These are phyloP conservation scores for Aramus guarauna DNA, from an alignment of 2,113 vertebrate species.

Conservation along the genomic window DNA sequence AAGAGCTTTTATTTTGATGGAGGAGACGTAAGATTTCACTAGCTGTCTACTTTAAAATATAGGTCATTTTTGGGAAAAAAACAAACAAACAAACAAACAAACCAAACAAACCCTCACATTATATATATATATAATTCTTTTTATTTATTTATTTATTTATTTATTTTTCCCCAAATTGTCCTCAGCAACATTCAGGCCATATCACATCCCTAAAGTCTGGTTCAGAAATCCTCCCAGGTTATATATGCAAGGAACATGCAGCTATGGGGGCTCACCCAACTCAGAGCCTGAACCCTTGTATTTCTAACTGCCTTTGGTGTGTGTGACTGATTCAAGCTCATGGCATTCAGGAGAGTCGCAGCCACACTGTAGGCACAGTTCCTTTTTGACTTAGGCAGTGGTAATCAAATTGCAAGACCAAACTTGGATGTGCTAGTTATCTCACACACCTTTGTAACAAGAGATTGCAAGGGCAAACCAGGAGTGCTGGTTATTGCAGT, in stretches of 20 bases:
- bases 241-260: background rate
- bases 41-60: background rate
- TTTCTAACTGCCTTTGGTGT: background rate
- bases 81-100: no score
- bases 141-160: no score
- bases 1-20: background rate
- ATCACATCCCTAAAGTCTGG: background rate
- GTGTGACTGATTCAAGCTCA: background rate
- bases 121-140: background rate
- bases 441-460: accelerated
- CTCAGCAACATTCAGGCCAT: background rate
- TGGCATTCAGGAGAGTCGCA: background rate
- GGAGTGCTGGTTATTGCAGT: accelerated
- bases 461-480: background rate
- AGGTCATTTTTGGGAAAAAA: background rate
- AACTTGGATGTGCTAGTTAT: background rate
- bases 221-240: background rate
- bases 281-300: background rate
- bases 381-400: background rate
- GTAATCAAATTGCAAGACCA: background rate
- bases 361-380: background rate
- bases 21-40: background rate
- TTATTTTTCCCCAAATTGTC: background rate
- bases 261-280: accelerated
- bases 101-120: no score